Base-by-base conservation (phyloP, 2,888 invertebrate species). In the Agrotis exclamationis region DNA sequence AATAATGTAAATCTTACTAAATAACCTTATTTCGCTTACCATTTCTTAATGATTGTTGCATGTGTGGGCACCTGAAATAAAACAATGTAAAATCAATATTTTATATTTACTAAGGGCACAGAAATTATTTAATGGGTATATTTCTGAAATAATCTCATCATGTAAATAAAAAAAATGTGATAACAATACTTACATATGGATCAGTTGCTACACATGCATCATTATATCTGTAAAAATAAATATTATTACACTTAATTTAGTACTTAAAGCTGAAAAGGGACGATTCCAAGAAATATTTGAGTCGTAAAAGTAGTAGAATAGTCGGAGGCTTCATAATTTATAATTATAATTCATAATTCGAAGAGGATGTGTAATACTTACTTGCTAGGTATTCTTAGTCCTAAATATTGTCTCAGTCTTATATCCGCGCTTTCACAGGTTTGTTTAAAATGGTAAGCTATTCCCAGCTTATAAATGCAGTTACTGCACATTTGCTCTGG, bases 401-500 rank as follows among this genome's bases (percentile, higher is more conserved):
- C 97, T 71, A 97, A 91, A 88, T 97, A 97, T 81, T 97, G 97
- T 57, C 97, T 91, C 57, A 97, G 84, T 57, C 97, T 92, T 66
- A 97, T 88, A 83, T 97, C 97, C 1, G 97, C 96, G 83, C 96
- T 97, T 87, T 97, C 97, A 85, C 96, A 97, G 28, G 97, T 96
- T 80, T 97, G 97, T 84, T 97, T 97, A 76, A 97, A 97, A 83
- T 97, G 97, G 86, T 97, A 97, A 0, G 97, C 97, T 44, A 97
- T 96, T 7, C 97, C 97, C 33, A 97, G 85, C 64, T 97, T 96
- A 76, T 97, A 97, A 11, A 97, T 95, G 84, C 97, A 97, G 82
- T 97, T 97, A 77, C 97, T 97, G 79, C 97, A 97, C 83, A 97
- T 96, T 70, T 96, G 96, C 45, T 97, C 96, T 1, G 97, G 97